A percentile compares a stretch with the other conserved stretches of the same genome.
phyloP scores from a whole-genome alignment of 2,888 invertebrate species.

The Hermodice carunculata region DNA sequence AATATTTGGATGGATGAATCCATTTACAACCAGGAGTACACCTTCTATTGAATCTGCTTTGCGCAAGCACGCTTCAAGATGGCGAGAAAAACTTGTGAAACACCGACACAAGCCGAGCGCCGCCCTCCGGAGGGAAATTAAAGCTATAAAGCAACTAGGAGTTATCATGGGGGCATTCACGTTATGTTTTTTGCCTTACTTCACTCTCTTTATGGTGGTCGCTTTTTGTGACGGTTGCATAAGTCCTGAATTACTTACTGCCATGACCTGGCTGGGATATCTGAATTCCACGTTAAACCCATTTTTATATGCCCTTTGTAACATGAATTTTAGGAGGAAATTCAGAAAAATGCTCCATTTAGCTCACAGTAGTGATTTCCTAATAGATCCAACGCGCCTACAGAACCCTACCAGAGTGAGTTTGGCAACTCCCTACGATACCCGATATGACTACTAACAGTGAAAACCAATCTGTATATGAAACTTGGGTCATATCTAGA shows the following conservation, averaged over 20 bases:
- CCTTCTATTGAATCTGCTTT: conserved; percentile 28
- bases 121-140: conserved; percentile 66
- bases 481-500: too few species aligned
- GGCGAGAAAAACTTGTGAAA: conserved; percentile 58
- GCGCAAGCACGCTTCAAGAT: conserved; percentile 28
- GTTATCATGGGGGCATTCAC: conserved; percentile 75
- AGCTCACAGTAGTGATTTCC: too few species aligned
- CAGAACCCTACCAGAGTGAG: too few species aligned
- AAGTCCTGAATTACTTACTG: conserved; percentile 67
- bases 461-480: too few species aligned
- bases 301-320: conserved; percentile 72
- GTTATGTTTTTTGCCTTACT: conserved; percentile 76
- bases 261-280: conserved; percentile 73
- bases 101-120: conserved; percentile 26
- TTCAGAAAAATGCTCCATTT: conserved; percentile 65
- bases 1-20: too few species aligned
- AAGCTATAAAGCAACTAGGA: conserved; percentile 75
- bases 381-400: too few species aligned
- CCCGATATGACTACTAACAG: too few species aligned
- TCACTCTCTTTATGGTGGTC: conserved; percentile 74
- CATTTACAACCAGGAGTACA: too few species aligned
- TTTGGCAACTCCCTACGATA: too few species aligned
- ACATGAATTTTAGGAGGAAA: conserved; percentile 71
- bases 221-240: conserved; percentile 72
- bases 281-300: conserved; percentile 73